These are phyloP conservation scores for Podarcis raffonei DNA, from an alignment of 2,113 vertebrate species.

Conservation along the genomic window DNA sequence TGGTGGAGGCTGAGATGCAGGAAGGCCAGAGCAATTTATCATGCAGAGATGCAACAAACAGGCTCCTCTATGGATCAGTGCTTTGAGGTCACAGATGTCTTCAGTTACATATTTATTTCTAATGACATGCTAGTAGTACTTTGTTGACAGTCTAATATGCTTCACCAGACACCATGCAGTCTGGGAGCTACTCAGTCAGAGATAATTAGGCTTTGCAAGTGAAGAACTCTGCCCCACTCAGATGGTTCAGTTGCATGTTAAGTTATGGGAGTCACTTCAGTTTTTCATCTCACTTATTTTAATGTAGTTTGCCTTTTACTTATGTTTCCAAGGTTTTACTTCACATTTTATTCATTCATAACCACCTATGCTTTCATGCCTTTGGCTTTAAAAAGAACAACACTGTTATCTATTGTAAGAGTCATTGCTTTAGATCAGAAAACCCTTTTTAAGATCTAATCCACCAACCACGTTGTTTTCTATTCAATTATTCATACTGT, in stretches of 20 bases:
- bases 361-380: neutral
- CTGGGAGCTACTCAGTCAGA: neutral
- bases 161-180: too few species aligned
- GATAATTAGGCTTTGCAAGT: neutral
- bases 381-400: neutral
- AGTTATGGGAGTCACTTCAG: neutral
- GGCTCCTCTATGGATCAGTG: neutral
- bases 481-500: conserved; percentile 1
- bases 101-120: neutral
- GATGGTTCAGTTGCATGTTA: neutral
- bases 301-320: neutral
- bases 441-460: neutral
- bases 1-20: too few species aligned
- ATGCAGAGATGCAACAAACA: neutral
- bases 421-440: neutral
- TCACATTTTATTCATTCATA: neutral
- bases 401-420: neutral
- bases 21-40: neutral
- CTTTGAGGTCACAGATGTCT: neutral
- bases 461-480: neutral
- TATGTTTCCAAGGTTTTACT: neutral
- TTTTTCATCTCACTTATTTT: neutral
- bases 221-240: neutral
- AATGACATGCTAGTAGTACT: neutral
- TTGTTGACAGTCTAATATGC: neutral